Evolutionary conservation across 2,888 invertebrate species (phyloP).

Genomic region (Calameuta filiformis): DNA sequence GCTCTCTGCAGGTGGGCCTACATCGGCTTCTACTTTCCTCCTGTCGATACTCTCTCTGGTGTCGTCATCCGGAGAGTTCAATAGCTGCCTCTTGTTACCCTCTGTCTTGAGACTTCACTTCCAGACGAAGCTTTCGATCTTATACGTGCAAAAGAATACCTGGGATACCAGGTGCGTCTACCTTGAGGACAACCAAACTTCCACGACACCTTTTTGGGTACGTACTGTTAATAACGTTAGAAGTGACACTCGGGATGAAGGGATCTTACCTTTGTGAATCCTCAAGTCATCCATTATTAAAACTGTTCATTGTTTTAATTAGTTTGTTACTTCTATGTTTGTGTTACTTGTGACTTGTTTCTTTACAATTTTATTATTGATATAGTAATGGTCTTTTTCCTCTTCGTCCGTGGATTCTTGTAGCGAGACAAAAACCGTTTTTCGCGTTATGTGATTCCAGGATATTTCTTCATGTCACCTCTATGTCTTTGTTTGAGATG

Average conservation of each 20-base stretch:
- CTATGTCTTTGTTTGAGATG: neutral
- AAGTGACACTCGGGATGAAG: neutral
- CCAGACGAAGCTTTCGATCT: neutral
- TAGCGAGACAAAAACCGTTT: neutral
- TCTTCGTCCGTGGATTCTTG: neutral
- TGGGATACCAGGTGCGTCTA: neutral
- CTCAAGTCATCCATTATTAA: neutral
- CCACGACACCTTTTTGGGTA: neutral
- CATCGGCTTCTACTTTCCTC: neutral
- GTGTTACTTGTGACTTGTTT: neutral
- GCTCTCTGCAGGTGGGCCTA: constrained; percentile 42
- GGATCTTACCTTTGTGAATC: neutral
- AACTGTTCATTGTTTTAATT: neutral
- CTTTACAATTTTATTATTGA: neutral
- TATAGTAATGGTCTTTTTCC: neutral
- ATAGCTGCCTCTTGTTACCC: neutral
- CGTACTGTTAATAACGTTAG: neutral
- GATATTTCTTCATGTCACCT: neutral
- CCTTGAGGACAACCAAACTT: neutral
- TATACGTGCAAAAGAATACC: neutral
- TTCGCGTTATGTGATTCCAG: neutral
- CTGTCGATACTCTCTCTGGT: neutral
- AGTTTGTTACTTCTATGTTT: neutral
- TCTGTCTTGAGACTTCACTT: neutral
- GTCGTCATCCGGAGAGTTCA: neutral